A percentile compares a stretch with the other conserved stretches of the same genome.
These are phyloP conservation scores for Nebria salina DNA, from an alignment of 2,888 invertebrate species.

Conservation along the genomic window DNA sequence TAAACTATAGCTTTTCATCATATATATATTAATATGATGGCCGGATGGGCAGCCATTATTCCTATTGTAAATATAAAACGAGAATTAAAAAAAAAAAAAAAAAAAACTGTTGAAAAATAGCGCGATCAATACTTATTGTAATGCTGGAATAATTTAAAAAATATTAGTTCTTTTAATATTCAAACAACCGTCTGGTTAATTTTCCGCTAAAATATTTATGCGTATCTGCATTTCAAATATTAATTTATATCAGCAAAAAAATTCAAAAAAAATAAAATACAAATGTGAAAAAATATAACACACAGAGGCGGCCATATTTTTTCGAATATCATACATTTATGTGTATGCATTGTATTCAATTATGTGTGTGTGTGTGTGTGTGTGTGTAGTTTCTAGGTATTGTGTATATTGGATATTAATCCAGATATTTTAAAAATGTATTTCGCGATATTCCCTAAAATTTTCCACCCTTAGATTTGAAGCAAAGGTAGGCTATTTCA, in stretches of 20 bases:
- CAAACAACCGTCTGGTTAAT: not conserved
- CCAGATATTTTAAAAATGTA: too few relatives aligned
- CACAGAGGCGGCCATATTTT: not conserved
- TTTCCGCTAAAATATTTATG: slow-evolving; percentile 1
- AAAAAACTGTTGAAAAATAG: slow-evolving; percentile 12
- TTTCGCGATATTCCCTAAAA: too few relatives aligned
- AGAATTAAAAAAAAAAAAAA: not conserved
- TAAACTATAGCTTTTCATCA: not conserved
- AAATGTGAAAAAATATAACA: not conserved
- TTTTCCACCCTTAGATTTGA: too few relatives aligned
- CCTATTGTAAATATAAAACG: not conserved
- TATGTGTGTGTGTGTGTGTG: too few relatives aligned
- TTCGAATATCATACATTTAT: not conserved
- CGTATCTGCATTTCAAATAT: slow-evolving; percentile 1
- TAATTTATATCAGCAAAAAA: slow-evolving; percentile 1
- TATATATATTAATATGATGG: slow-evolving; percentile 13
- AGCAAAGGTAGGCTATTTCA: too few relatives aligned
- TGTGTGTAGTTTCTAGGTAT: too few relatives aligned
- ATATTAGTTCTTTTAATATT: slow-evolving; percentile 1
- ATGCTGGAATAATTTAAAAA: not conserved
- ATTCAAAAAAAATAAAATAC: not conserved
- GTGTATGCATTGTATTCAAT: too few relatives aligned
- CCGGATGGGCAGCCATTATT: not conserved
- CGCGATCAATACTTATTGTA: slow-evolving; percentile 3
- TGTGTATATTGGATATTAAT: too few relatives aligned